A percentile compares a stretch with the other conserved stretches of the same genome.
Evolutionary conservation across 1,140 invertebrate species (phyloP).

Genomic region (Musca domestica): DNA sequence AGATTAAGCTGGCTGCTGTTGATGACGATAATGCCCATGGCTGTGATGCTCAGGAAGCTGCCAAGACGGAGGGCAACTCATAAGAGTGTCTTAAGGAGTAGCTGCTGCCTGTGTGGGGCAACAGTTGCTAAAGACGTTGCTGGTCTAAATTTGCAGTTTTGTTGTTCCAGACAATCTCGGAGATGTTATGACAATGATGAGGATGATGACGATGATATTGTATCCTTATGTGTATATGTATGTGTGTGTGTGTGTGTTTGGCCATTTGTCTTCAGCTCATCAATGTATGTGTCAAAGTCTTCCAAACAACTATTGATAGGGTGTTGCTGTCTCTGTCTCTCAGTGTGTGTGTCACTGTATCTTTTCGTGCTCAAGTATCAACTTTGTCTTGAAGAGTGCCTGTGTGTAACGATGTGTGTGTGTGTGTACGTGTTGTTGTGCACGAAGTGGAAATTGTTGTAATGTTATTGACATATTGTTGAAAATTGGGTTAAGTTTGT

Average conservation of each 20-base stretch:
- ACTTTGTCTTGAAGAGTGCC: too few relatives aligned
- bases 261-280: neutral
- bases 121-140: slow-evolving; percentile 8
- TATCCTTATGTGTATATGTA: neutral
- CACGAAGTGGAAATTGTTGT: neutral
- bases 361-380: too few relatives aligned
- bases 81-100: neutral
- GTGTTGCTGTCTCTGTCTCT: too few relatives aligned
- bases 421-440: neutral
- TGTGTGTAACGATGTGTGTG: neutral
- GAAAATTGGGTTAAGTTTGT: slow-evolving; percentile 15
- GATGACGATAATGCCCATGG: too few relatives aligned
- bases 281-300: too few relatives aligned
- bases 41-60: too few relatives aligned
- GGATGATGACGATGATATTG: too few relatives aligned
- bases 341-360: too few relatives aligned
- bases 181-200: too few relatives aligned
- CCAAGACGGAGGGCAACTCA: neutral
- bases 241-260: neutral
- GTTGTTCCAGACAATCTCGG: neutral
- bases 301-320: too few relatives aligned
- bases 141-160: neutral
- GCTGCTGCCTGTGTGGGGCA: neutral
- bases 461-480: slow-evolving; percentile 17
- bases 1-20: too few relatives aligned